phyloP scores from a whole-genome alignment of 23 tunicate genomes.

The Halocynthia roretzi region DNA sequence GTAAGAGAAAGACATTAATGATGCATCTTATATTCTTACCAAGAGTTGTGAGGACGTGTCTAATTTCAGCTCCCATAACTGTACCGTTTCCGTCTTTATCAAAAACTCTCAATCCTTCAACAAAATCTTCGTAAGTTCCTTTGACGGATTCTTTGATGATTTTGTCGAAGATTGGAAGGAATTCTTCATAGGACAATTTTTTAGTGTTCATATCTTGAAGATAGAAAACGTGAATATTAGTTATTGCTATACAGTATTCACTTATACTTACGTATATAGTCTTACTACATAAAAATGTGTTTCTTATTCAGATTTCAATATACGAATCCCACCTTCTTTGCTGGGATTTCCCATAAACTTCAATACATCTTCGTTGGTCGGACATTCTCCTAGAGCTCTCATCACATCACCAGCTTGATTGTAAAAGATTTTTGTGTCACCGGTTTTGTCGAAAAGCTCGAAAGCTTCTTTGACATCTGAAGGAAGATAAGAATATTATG shows the following conservation, averaged over 20 bases:
- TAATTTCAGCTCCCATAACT: slow-evolving; percentile 94
- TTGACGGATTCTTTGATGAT: slow-evolving; percentile 32
- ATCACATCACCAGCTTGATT: slow-evolving; percentile 70
- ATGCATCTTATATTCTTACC: slow-evolving; percentile 10
- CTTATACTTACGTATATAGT: too few relatives aligned
- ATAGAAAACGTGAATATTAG: background rate
- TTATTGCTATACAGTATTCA: too few relatives aligned
- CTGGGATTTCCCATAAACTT: slow-evolving; percentile 54
- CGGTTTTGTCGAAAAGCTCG: slow-evolving; percentile 68
- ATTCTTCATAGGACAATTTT: slow-evolving; percentile 47
- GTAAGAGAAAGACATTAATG: too few relatives aligned
- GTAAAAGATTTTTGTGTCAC: slow-evolving; percentile 47
- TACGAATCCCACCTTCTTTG: slow-evolving; percentile 38
- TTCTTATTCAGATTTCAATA: too few relatives aligned
- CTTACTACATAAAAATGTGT: too few relatives aligned
- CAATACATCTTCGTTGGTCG: slow-evolving; percentile 52
- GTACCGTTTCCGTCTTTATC: slow-evolving; percentile 93
- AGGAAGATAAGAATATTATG: background rate
- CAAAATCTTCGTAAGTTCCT: slow-evolving; percentile 86
- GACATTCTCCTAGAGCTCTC: slow-evolving; percentile 55
- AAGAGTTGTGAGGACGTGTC: slow-evolving; percentile 85
- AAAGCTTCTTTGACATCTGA: slow-evolving; percentile 75
- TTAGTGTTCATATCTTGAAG: slow-evolving; percentile 39
- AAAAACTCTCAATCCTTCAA: slow-evolving; percentile 89
- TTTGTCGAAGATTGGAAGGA: slow-evolving; percentile 45